A percentile compares a stretch with the other conserved stretches of the same genome.
Evolutionary conservation across 2,888 invertebrate species (phyloP).

Genomic region (Willowsia nigromaculata): DNA sequence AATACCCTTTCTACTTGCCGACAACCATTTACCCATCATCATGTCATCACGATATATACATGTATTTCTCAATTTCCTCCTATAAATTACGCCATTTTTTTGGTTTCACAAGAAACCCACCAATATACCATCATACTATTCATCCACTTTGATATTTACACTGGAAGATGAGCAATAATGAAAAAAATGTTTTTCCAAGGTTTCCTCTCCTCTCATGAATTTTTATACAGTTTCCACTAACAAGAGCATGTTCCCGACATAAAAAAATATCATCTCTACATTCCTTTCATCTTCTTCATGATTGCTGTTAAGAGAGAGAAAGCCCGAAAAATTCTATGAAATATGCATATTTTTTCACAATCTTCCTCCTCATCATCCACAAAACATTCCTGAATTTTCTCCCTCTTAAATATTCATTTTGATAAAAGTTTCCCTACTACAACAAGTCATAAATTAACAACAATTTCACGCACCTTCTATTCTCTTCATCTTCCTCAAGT

Average conservation of each 20-base stretch:
- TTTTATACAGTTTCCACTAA: neutral
- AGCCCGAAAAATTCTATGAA: neutral
- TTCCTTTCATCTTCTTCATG: neutral
- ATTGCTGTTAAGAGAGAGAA: neutral
- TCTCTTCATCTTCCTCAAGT: neutral
- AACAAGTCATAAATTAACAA: conserved; percentile 59
- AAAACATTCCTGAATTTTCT: neutral
- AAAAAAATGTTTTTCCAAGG: neutral
- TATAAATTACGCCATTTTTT: too few species aligned
- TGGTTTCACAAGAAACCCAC: neutral
- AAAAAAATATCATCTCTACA: neutral
- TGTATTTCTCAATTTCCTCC: too few species aligned
- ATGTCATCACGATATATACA: neutral
- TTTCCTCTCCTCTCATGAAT: conserved; percentile 30
- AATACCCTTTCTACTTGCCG: neutral
- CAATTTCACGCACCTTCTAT: conserved; percentile 48
- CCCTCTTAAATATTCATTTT: conserved; percentile 55
- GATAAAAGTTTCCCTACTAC: conserved; percentile 17
- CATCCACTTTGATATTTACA: neutral
- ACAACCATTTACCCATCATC: neutral
- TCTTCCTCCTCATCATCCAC: neutral
- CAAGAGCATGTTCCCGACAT: neutral
- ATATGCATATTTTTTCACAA: neutral
- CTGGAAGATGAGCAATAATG: neutral
- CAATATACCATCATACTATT: neutral